phyloP scores from a whole-genome alignment of 2,888 invertebrate genomes.

The Drosophila vallismaia region DNA sequence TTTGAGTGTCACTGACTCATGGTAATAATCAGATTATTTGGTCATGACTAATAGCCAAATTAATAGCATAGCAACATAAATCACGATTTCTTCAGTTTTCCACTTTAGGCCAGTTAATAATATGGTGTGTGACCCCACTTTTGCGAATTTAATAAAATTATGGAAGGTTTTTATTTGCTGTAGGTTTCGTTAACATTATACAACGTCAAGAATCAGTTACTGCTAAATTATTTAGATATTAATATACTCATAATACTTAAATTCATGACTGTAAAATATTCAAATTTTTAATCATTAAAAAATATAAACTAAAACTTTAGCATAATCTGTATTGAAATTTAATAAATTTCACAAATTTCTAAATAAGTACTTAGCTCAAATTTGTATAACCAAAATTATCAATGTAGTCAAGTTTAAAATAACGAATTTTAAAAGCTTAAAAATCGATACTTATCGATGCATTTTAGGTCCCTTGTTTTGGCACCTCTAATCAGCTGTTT shows the following conservation, averaged over 20 bases:
- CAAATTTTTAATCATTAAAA: too few relatives aligned
- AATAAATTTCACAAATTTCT: background rate
- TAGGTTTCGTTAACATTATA: too few relatives aligned
- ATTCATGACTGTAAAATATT: too few relatives aligned
- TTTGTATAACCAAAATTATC: background rate
- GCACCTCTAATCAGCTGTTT: slow-evolving; percentile 13
- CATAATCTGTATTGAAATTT: too few relatives aligned
- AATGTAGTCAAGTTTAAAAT: background rate
- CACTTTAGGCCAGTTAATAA: background rate
- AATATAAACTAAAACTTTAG: too few relatives aligned
- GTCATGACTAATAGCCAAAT: slow-evolving; percentile 24
- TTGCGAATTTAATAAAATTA: background rate
- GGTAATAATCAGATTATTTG: slow-evolving; percentile 15
- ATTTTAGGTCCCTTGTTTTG: background rate
- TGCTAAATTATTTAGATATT: too few relatives aligned
- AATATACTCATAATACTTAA: too few relatives aligned
- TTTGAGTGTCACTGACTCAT: slow-evolving; percentile 8
- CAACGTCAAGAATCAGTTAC: too few relatives aligned
- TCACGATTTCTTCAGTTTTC: slow-evolving; percentile 7
- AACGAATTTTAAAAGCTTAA: background rate
- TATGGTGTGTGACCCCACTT: background rate
- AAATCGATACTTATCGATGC: slow-evolving; percentile 2
- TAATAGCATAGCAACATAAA: slow-evolving; percentile 38
- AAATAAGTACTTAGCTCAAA: background rate
- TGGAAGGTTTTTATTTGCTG: background rate